Percentiles rank a stretch among this genome's conserved stretches.
phyloP scores from a whole-genome alignment of 2,113 vertebrate genomes.

The Dipodomys merriami region DNA sequence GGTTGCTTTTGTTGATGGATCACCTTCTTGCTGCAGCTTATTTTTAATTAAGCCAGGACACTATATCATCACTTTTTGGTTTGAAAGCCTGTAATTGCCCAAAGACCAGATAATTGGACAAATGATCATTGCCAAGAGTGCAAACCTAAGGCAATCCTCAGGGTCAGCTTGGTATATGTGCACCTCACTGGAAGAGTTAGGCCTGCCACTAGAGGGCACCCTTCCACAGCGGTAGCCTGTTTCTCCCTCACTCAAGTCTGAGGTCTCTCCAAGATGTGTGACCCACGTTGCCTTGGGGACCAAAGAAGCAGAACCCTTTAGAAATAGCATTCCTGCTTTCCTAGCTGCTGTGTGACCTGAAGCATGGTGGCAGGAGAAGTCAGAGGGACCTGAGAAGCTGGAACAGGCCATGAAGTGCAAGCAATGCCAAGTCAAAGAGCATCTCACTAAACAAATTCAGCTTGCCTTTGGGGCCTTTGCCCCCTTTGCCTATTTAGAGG shows the following conservation, averaged over 20 bases:
- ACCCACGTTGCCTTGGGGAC: background rate
- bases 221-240: background rate
- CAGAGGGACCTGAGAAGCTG: background rate
- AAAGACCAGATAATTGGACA: background rate
- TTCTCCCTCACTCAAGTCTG: background rate
- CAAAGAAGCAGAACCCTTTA: background rate
- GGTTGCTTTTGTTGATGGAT: background rate
- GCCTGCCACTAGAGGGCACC: constrained; percentile 60
- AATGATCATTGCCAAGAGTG: background rate
- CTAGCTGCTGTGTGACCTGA: background rate
- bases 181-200: background rate
- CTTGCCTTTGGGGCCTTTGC: background rate
- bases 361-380: background rate
- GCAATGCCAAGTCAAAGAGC: background rate
- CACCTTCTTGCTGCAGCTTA: background rate
- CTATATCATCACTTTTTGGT: background rate
- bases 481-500: background rate
- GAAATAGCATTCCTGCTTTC: background rate
- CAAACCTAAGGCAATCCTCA: background rate
- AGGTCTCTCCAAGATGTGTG: background rate
- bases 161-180: background rate
- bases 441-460: background rate
- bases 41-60: constrained; percentile 30
- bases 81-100: background rate
- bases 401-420: background rate